Evolutionary conservation across 2,113 vertebrate species (phyloP).

Genomic region (Erinaceus europaeus): DNA sequence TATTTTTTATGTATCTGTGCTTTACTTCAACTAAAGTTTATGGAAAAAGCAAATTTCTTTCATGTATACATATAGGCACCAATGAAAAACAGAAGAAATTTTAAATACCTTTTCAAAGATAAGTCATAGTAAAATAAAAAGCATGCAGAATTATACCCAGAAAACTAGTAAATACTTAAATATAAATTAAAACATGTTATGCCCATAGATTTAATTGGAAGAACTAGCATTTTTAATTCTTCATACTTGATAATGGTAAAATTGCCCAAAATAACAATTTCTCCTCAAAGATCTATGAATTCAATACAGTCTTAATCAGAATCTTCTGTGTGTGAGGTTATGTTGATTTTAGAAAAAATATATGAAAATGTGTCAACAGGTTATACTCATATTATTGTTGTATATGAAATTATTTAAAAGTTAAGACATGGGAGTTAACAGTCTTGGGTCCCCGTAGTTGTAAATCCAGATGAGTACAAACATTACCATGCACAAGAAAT

Average conservation of each 20-base stretch:
- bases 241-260: background rate
- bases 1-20: no score
- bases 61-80: no score
- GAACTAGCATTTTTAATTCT: background rate
- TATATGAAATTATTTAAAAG: background rate
- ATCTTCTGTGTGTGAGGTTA: background rate
- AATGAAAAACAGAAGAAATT: no score
- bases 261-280: background rate
- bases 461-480: no score
- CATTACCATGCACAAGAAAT: no score
- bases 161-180: background rate
- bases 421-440: background rate
- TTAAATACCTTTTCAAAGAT: no score
- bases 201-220: background rate
- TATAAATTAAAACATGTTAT: background rate
- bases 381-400: background rate
- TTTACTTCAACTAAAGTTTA: no score
- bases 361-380: background rate
- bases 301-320: background rate
- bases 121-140: background rate
- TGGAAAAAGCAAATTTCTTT: background rate
- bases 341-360: background rate
- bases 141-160: background rate
- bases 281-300: background rate
- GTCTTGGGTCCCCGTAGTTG: no score